phyloP scores from a whole-genome alignment of 2,797 vertebrate species.

The Sebastes nivosus region DNA sequence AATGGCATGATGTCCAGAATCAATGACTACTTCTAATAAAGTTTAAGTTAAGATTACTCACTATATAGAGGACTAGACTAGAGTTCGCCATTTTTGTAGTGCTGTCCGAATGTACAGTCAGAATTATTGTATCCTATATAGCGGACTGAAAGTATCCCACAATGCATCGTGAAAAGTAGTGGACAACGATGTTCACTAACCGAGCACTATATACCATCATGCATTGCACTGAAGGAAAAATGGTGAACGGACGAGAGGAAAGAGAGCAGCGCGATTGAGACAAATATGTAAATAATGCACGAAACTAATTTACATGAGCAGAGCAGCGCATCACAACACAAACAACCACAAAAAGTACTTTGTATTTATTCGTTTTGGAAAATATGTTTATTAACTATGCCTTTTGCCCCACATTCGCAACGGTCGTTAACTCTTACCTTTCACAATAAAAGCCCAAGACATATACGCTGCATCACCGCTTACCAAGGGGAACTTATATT shows the following conservation, averaged over 20 bases:
- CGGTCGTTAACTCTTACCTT: neutral
- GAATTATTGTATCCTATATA: too few relatives aligned
- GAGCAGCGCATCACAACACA: neutral
- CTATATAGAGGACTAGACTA: accelerated
- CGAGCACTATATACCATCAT: too few relatives aligned
- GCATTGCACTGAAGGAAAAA: neutral
- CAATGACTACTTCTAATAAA: too few relatives aligned
- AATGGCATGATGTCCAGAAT: too few relatives aligned
- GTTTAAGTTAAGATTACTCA: too few relatives aligned
- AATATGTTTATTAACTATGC: neutral
- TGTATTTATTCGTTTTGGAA: accelerated
- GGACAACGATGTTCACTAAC: too few relatives aligned
- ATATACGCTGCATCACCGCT: neutral
- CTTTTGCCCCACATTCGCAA: neutral
- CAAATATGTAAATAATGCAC: neutral
- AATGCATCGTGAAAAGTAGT: too few relatives aligned
- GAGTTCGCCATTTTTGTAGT: too few relatives aligned
- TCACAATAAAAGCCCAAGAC: neutral
- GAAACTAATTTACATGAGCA: neutral
- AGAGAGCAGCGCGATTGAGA: neutral
- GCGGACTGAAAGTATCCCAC: too few relatives aligned
- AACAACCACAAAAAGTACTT: neutral
- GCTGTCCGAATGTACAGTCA: too few relatives aligned
- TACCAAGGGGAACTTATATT: neutral
- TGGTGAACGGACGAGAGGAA: neutral